Conservation (phyloP, 2,888 invertebrate genomes). For the Cheilosia impressa region DNA sequence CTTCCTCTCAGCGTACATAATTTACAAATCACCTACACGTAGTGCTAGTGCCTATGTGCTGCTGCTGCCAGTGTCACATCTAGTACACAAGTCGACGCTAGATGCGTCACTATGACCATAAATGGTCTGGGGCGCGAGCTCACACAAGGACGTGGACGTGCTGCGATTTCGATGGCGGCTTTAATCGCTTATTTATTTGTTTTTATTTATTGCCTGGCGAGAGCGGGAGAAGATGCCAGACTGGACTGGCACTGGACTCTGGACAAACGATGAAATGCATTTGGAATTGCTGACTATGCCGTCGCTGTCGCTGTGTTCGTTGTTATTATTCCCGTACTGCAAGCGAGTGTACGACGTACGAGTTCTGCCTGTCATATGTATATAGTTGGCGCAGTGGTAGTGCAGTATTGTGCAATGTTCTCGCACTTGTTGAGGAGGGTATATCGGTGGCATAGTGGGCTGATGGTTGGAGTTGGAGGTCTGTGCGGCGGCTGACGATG, state of each 20-base stretch:
- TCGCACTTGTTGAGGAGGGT: constrained; percentile 74
- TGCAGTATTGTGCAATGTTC: constrained; percentile 66
- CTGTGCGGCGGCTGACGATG: constrained; percentile 44
- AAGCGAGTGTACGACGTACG: not conserved
- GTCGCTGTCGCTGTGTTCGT: not conserved
- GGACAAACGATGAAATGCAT: constrained; percentile 35
- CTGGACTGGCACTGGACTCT: not conserved
- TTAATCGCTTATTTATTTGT: constrained; percentile 75
- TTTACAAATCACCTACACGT: constrained; percentile 73
- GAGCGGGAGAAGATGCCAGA: constrained; percentile 13
- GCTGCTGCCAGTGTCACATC: constrained; percentile 38
- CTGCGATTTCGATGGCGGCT: constrained; percentile 73
- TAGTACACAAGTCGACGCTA: constrained; percentile 59
- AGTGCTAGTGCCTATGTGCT: constrained; percentile 22
- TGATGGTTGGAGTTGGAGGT: constrained; percentile 29
- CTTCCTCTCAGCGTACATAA: constrained; percentile 67
- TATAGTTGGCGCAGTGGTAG: constrained; percentile 19
- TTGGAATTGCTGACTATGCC: constrained; percentile 33
- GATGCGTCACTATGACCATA: constrained; percentile 73
- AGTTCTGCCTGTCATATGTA: not conserved
- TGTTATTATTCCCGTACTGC: too few species aligned
- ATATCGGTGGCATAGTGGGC: constrained; percentile 36
- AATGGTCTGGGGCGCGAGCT: constrained; percentile 72
- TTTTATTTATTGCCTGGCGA: constrained; percentile 68
- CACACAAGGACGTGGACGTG: constrained; percentile 74